phyloP scores from a whole-genome alignment of 30 jellyfish, hydroid and myxozoan genomes.

The Haliclystus octoradiatus region DNA sequence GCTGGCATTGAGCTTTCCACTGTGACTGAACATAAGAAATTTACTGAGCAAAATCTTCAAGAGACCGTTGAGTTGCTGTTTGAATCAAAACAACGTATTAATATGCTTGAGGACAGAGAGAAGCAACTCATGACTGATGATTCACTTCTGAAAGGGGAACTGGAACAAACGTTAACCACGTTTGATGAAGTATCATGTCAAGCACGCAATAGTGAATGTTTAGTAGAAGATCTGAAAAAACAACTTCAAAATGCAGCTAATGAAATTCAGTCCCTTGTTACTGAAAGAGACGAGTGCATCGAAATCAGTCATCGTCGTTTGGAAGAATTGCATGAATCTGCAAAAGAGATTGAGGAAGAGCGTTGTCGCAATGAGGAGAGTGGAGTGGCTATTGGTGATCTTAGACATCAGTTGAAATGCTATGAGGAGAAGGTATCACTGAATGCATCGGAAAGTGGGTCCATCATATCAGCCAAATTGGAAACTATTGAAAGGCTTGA shows the following conservation, averaged over 20 bases:
- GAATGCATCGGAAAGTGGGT: neutral
- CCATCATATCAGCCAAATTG: neutral
- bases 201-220: neutral
- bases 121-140: neutral
- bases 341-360: neutral
- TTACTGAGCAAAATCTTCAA: neutral
- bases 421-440: neutral
- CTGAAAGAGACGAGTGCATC: neutral
- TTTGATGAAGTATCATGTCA: neutral
- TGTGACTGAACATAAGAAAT: neutral
- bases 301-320: neutral
- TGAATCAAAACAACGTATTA: neutral
- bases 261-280: neutral
- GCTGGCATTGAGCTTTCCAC: neutral
- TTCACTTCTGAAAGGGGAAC: neutral
- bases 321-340: neutral
- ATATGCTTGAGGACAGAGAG: neutral
- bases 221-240: neutral
- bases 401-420: neutral
- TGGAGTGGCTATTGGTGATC: neutral
- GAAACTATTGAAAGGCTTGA: conserved; percentile 14
- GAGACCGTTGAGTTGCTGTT: neutral
- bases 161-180: neutral
- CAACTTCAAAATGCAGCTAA: neutral
- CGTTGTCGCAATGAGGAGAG: neutral